phyloP scores from a whole-genome alignment of 2,797 vertebrate genomes.

The Heterohyrax brucei region DNA sequence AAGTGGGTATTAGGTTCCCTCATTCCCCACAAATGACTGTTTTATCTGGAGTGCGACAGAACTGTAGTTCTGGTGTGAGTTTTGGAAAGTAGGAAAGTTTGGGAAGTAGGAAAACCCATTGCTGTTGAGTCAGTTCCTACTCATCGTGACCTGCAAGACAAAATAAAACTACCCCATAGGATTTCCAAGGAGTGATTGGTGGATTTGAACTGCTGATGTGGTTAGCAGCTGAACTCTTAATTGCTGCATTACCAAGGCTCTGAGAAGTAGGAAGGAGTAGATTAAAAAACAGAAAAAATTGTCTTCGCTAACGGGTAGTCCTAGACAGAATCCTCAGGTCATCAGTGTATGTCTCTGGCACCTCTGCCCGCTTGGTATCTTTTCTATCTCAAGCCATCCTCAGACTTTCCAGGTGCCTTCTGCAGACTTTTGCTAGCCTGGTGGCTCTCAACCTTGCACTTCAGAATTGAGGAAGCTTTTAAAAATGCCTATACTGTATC shows the following conservation, averaged over 20 bases:
- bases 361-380: background rate
- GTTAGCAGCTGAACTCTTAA: too few relatives aligned
- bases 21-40: background rate
- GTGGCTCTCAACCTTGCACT: background rate
- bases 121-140: too few relatives aligned
- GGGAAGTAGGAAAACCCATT: background rate
- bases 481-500: background rate
- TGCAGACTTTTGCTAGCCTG: background rate
- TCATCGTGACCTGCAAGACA: too few relatives aligned
- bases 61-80: background rate
- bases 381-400: background rate
- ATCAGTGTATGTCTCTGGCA: too few relatives aligned
- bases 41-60: too few relatives aligned
- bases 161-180: too few relatives aligned
- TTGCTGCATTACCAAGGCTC: background rate
- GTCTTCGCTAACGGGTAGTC: background rate
- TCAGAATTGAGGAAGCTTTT: background rate
- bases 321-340: background rate
- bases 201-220: too few relatives aligned
- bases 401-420: background rate
- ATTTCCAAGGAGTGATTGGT: too few relatives aligned
- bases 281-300: background rate
- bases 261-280: background rate
- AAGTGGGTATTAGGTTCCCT: background rate
- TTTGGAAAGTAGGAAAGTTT: background rate